Percentiles rank a stretch among this genome's conserved stretches.
These are phyloP conservation scores for Tretioscincus oriximinensis DNA, from an alignment of 2,113 vertebrate species.

Conservation along the genomic window DNA sequence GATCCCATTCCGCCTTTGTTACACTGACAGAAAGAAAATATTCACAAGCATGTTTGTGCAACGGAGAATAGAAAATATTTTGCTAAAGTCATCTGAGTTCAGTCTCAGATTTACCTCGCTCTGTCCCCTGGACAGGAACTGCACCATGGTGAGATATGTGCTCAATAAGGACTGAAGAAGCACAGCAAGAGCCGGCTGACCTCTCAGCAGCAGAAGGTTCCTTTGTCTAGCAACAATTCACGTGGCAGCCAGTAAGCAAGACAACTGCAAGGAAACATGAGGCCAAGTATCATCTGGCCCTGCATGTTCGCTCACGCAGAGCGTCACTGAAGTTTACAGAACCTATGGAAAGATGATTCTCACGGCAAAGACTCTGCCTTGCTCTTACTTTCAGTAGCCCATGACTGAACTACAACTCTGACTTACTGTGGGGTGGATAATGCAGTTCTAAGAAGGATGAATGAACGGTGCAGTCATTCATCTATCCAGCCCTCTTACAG, in stretches of 20 bases:
- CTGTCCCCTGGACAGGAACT: not conserved
- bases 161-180: not conserved
- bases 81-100: not conserved
- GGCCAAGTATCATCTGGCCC: not conserved
- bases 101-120: not conserved
- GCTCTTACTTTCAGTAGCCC: rapidly evolving
- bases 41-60: too few relatives aligned
- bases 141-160: not conserved
- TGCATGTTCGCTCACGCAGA: not conserved
- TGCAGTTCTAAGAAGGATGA: not conserved
- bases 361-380: not conserved
- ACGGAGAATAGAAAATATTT: too few relatives aligned
- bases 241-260: not conserved
- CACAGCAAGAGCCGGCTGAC: not conserved
- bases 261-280: not conserved
- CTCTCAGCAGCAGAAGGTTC: not conserved
- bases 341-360: not conserved
- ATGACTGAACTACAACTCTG: not conserved
- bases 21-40: too few relatives aligned
- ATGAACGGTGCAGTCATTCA: not conserved
- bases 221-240: not conserved
- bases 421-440: not conserved
- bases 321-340: not conserved
- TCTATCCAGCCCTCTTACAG: not conserved
- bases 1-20: too few relatives aligned